Evolutionary conservation across 2,113 vertebrate species (phyloP).

Genomic region (Tetrao urogallus): DNA sequence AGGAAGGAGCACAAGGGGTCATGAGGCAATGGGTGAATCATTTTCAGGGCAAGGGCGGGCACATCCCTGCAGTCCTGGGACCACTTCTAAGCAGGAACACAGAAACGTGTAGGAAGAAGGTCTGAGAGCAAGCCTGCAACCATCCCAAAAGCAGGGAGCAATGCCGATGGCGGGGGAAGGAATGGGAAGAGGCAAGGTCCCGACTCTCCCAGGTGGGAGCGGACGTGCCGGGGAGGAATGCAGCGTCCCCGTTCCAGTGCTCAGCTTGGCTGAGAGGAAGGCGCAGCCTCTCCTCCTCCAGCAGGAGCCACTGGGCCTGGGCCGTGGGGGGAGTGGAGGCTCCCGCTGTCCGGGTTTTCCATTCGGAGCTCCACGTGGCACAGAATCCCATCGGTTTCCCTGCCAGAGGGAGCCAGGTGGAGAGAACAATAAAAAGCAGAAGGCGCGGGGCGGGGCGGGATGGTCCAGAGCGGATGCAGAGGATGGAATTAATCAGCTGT

Average conservation of each 20-base stretch:
- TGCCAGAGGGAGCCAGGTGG: constrained; percentile 67
- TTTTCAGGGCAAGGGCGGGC: not conserved
- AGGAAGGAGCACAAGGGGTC: rapidly evolving
- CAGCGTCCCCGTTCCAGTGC: not conserved
- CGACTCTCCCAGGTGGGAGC: constrained; percentile 21
- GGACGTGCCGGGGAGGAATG: constrained; percentile 58
- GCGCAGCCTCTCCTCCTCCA: constrained; percentile 54
- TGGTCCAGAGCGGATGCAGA: constrained; percentile 59
- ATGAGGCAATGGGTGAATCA: not conserved
- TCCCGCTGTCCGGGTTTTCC: constrained; percentile 41
- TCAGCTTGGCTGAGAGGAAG: constrained; percentile 44
- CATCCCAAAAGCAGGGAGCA: not conserved
- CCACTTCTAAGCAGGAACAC: not conserved
- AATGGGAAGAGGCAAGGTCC: constrained; percentile 48
- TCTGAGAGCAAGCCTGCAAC: not conserved
- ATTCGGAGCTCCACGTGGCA: constrained; percentile 52
- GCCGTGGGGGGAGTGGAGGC: not conserved
- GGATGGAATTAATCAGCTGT: constrained; percentile 74
- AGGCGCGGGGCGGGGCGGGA: constrained; percentile 41
- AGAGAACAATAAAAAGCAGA: constrained; percentile 68
- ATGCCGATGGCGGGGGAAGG: not conserved
- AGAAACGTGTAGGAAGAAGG: rapidly evolving
- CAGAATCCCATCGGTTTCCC: constrained; percentile 7
- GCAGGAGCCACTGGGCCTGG: constrained; percentile 47
- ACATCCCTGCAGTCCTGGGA: not conserved